Percentiles rank a stretch among this genome's conserved stretches.
These are phyloP conservation scores for Cylas formicarius DNA, from an alignment of 1,140 invertebrate genomes.

Conservation along the genomic window DNA sequence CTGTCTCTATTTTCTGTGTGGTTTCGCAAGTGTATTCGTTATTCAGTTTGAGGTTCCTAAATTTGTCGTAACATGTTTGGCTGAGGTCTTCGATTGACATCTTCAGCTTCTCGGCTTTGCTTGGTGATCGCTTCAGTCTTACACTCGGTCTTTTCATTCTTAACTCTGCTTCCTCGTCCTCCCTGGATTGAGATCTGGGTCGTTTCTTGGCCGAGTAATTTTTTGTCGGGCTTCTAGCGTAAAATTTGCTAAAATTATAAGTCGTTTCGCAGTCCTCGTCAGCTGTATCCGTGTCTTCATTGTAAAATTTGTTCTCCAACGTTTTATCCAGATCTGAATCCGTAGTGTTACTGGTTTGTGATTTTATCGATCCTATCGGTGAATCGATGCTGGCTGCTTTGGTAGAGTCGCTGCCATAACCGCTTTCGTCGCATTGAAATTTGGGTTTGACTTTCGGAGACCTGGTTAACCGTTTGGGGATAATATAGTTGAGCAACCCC, in stretches of 20 bases:
- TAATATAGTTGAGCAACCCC: slow-evolving; percentile 28
- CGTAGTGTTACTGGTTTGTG: slow-evolving; percentile 13
- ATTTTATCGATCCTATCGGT: slow-evolving; percentile 36
- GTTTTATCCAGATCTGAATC: slow-evolving; percentile 3
- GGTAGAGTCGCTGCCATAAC: slow-evolving; percentile 59
- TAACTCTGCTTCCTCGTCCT: not conserved
- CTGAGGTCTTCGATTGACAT: slow-evolving; percentile 18
- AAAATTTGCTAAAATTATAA: slow-evolving; percentile 18
- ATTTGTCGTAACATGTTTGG: slow-evolving; percentile 14
- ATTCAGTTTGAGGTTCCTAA: slow-evolving; percentile 13
- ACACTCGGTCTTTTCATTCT: slow-evolving; percentile 8
- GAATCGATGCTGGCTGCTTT: slow-evolving; percentile 50
- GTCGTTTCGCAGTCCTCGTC: slow-evolving; percentile 30
- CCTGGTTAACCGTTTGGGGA: slow-evolving; percentile 23
- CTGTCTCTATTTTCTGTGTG: not conserved
- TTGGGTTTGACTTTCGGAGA: slow-evolving; percentile 19
- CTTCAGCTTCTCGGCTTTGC: slow-evolving; percentile 7
- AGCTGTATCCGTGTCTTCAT: slow-evolving; percentile 32
- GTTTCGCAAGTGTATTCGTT: not conserved
- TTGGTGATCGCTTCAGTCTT: slow-evolving; percentile 17
- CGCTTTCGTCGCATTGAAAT: slow-evolving; percentile 50
- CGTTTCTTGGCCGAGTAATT: slow-evolving; percentile 17
- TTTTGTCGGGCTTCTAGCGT: slow-evolving; percentile 18
- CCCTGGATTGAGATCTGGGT: slow-evolving; percentile 18
- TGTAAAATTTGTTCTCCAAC: slow-evolving; percentile 17